Evolutionary conservation across 2,888 invertebrate species (phyloP), one percentile per base, ranked within the genome.

Genomic region (Clunio marinus): DNA sequence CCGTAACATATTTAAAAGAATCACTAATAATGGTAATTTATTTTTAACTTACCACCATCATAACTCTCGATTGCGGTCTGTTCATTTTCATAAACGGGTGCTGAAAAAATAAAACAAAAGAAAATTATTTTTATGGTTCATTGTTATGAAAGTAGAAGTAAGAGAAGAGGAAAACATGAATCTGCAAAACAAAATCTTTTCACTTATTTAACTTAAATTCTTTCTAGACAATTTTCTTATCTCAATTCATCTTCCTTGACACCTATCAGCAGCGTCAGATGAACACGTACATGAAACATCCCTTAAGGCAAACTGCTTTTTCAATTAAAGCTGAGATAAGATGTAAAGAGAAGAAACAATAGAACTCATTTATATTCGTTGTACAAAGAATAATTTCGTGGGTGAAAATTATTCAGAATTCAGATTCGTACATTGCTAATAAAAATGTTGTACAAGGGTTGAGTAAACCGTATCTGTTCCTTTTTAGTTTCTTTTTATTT

Each of bases 1-100:
- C n/a, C 8, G 22, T 24, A 45, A 45, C 4, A 8, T 45, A 45
- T 45, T 45, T 13, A 35, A 28, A 17, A 13, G 57, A 46, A 46
- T 17, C 41, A 63, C 17, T n/a, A n/a, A n/a, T n/a, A n/a, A n/a
- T n/a, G n/a, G n/a, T n/a, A n/a, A n/a, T 41, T 41, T 46, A 41
- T 41, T 10, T 55, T 66, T 51, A 2, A 25, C 66, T 66, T 24
- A 66, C 66, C 66, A 66, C 35, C 55, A 55, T 66, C 66, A 55
- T 66, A 66, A 66, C 46, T 46, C 45, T 66, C 66, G 10, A 66
- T 25, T 20, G 66, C 66, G 66, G 66, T 66, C 28, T 66, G 66
- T 55, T 66, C 66, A 24, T 57, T 57, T 27, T 66, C 66, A 35
- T 55, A 66, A 66, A 66, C 66, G 55, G 66, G 66, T 35, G 66